These are phyloP conservation scores for Zele albiditarsus DNA, from an alignment of 2,888 invertebrate species.

Conservation along the genomic window DNA sequence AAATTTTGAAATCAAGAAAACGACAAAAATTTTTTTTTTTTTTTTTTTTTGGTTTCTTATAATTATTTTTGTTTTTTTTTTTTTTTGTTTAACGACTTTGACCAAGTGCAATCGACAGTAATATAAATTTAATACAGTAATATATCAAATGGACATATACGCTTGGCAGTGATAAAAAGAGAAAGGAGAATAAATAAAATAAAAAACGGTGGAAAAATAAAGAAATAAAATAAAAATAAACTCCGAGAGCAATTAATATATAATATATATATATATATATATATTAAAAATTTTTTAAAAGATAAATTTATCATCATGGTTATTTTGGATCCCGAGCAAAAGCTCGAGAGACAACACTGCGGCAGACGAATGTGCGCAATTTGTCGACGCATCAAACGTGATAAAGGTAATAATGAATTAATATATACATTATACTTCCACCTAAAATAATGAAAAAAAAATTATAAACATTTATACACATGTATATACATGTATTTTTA, in stretches of 20 bases:
- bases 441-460: too few relatives aligned
- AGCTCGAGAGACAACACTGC: conserved; percentile 71
- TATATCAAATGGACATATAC: conserved; percentile 12
- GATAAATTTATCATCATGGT: conserved; percentile 62
- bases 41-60: conserved; percentile 18
- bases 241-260: conserved; percentile 32
- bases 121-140: conserved; percentile 24
- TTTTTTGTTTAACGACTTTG: conserved; percentile 31
- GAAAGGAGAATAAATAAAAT: background rate
- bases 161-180: conserved; percentile 1
- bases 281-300: background rate
- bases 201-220: too few relatives aligned
- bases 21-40: conserved; percentile 1
- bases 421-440: background rate
- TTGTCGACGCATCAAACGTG: conserved; percentile 71
- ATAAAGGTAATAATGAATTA: conserved; percentile 64
- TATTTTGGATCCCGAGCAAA: conserved; percentile 71
- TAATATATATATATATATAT: conserved; percentile 28
- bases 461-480: background rate
- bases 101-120: conserved; percentile 35
- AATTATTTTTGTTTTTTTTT: background rate
- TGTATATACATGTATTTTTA: background rate
- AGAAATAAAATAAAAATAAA: background rate
- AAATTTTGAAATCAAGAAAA: conserved; percentile 27
- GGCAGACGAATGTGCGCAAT: conserved; percentile 71